Evolutionary conservation across 92 coral and sea anemone genomes (phyloP), one percentile per base, ranked within the genome.

Genomic region (Chrysogorgia sp.): DNA sequence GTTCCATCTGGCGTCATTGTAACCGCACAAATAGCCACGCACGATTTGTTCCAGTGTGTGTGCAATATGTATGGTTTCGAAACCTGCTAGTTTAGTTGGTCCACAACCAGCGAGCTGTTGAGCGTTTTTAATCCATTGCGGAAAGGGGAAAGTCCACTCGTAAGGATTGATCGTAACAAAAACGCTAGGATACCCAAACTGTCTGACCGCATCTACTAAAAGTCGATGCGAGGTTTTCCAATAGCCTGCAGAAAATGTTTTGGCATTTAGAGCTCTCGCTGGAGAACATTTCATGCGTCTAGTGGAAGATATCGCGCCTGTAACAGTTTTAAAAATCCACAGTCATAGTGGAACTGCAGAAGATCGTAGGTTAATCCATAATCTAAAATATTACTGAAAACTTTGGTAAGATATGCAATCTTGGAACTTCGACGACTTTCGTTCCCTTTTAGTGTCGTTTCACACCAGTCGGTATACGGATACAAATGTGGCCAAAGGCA

Each of bases 281-380:
- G 74, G 82, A 10, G 82, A 61, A 33, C 82, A 77, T 10, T 12
- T 10, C 14, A 7, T 14, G 2, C 32, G 17, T 0, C 60, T 58
- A 4, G 59, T 74, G 45, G 37, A 61, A 5, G 82, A 22, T 6
- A 77, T 23, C 2, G 71, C 82, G 3, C 81, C 82, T 35, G 47
- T 77, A 26, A 77, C 82, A 17, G 82, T 77, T 45, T 77, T 77
- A 2, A 23, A 67, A 1, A 67, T 30, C 82, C 82, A 77, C 8
- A 28, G 17, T 77, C 82, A 29, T 77, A 63, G 8, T 77, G 82
- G 62, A 34, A 77, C 1, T 60, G 82, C 1, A 77, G 82, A 2
- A 77, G 22, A 8, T 77, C 82, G 32, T 40, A 77, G 10, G 34
- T 14, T 4, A 63, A 14, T 10, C 22, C 5, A 3, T 61, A 79